These are phyloP conservation scores for Drosophila multiciliata DNA, from an alignment of 2,888 invertebrate species.

Conservation along the genomic window DNA sequence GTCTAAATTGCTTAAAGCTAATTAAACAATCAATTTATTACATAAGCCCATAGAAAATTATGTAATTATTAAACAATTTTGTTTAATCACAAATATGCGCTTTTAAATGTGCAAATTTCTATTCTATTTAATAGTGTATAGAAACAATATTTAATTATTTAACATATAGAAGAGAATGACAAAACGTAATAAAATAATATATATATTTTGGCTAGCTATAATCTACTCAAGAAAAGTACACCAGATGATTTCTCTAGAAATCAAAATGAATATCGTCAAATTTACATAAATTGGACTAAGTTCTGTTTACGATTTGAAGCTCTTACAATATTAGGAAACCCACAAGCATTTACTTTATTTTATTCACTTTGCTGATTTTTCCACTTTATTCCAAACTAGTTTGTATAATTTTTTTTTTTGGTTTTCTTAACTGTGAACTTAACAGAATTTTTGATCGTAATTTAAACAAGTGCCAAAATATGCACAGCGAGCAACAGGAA, in stretches of 20 bases:
- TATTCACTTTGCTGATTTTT: background rate
- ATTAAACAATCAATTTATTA: background rate
- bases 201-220: background rate
- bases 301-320: background rate
- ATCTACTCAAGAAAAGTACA: background rate
- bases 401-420: background rate
- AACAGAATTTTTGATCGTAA: conserved; percentile 39
- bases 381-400: conserved; percentile 1
- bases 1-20: background rate
- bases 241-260: background rate
- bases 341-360: background rate
- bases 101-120: background rate
- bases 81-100: background rate
- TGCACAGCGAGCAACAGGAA: conserved; percentile 34
- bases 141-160: background rate
- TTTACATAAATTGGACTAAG: background rate
- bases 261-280: background rate
- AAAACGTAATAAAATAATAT: background rate
- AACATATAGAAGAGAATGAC: background rate
- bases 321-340: background rate
- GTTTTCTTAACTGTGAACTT: background rate
- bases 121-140: background rate
- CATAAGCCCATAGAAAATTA: background rate
- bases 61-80: background rate
- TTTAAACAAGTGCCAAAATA: conserved; percentile 57